A percentile compares a stretch with the other conserved stretches of the same genome.
Evolutionary conservation across 2,797 vertebrate genomes (phyloP).

Genomic region (Xenops minutus): DNA sequence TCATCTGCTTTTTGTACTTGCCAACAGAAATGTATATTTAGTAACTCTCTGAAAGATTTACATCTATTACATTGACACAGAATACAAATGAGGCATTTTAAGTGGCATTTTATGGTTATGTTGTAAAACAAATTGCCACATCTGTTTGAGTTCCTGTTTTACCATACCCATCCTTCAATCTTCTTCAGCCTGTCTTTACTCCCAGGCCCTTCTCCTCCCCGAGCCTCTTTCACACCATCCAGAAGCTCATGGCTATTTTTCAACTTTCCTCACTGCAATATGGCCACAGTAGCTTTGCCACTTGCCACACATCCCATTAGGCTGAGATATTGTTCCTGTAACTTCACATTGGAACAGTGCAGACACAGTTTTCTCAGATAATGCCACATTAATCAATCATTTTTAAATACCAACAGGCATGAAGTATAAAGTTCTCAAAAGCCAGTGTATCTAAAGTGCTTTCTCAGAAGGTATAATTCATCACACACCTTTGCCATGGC

Average conservation of each 20-base stretch:
- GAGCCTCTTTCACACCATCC: neutral
- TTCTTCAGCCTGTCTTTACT: neutral
- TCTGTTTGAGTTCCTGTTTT: slow-evolving; percentile 4
- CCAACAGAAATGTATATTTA: slow-evolving; percentile 34
- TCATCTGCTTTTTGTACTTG: slow-evolving; percentile 19
- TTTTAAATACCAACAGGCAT: slow-evolving; percentile 83
- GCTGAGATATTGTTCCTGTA: slow-evolving; percentile 85
- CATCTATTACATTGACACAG: slow-evolving; percentile 26
- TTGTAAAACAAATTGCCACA: slow-evolving; percentile 16
- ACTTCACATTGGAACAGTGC: slow-evolving; percentile 79
- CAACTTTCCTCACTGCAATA: slow-evolving; percentile 78
- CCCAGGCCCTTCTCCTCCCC: neutral
- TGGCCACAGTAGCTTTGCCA: slow-evolving; percentile 74
- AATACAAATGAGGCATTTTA: slow-evolving; percentile 51
- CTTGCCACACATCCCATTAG: slow-evolving; percentile 80
- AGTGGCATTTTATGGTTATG: slow-evolving; percentile 33
- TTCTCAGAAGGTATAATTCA: slow-evolving; percentile 81
- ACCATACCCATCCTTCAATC: neutral
- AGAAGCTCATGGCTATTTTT: slow-evolving; percentile 66
- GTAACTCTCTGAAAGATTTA: slow-evolving; percentile 47
- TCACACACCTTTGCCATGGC: slow-evolving; percentile 79
- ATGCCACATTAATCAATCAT: slow-evolving; percentile 89
- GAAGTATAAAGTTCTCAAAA: slow-evolving; percentile 73
- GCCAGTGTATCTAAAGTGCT: slow-evolving; percentile 76
- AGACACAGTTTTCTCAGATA: slow-evolving; percentile 79